These are phyloP conservation scores for Entelurus aequoreus DNA, from an alignment of 2,113 vertebrate genomes.

Conservation along the genomic window DNA sequence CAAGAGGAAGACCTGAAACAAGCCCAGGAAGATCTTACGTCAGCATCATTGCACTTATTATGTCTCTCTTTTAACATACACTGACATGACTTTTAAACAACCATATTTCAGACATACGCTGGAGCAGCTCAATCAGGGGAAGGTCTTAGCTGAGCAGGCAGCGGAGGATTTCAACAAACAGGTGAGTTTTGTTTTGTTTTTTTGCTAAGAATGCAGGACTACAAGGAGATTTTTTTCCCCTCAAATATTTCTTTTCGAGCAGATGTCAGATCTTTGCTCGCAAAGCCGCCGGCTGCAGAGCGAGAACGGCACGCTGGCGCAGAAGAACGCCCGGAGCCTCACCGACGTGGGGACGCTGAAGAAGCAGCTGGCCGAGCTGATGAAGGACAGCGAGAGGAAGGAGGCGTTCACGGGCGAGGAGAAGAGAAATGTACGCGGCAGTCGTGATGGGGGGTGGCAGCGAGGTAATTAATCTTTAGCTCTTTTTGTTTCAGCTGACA, in stretches of 20 bases:
- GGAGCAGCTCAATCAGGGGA: slow-evolving; percentile 79
- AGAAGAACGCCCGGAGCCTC: slow-evolving; percentile 74
- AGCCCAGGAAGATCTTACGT: slow-evolving; percentile 80
- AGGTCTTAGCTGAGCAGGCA: slow-evolving; percentile 73
- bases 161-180: slow-evolving; percentile 80
- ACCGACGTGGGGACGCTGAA: slow-evolving; percentile 72
- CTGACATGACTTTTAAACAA: background rate
- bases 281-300: slow-evolving; percentile 79
- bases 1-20: slow-evolving; percentile 79
- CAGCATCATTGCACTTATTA: slow-evolving; percentile 34
- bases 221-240: too few species aligned
- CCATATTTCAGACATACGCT: slow-evolving; percentile 74
- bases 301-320: slow-evolving; percentile 76
- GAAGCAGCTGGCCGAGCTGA: slow-evolving; percentile 69
- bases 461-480: slow-evolving; percentile 36
- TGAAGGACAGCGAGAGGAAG: slow-evolving; percentile 58
- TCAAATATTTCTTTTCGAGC: background rate
- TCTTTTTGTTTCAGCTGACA: slow-evolving; percentile 56
- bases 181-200: slow-evolving; percentile 43
- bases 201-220: too few species aligned
- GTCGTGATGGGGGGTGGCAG: background rate
- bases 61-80: too few species aligned
- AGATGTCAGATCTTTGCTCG: slow-evolving; percentile 79
- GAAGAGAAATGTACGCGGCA: slow-evolving; percentile 61
- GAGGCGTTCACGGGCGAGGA: slow-evolving; percentile 43